Evolutionary conservation across 1,140 invertebrate genomes (phyloP).

Genomic region (Periplaneta americana): DNA sequence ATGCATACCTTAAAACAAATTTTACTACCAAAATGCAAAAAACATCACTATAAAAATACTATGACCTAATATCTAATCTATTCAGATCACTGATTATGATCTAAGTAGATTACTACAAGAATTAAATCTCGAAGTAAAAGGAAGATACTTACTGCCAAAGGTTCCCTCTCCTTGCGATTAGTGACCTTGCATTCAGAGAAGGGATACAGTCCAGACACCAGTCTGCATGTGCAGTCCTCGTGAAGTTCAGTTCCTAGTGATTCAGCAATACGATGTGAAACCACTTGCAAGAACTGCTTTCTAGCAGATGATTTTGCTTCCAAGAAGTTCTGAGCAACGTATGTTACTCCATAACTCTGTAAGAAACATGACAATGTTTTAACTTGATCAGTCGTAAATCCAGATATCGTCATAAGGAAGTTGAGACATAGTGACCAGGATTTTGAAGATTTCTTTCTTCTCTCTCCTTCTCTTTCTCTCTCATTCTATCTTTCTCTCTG

Average conservation of each 20-base stretch:
- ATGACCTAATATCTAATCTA: too few species aligned
- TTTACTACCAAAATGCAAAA: too few species aligned
- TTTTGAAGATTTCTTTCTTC: too few species aligned
- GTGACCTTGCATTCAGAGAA: constrained; percentile 39
- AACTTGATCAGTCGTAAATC: too few species aligned
- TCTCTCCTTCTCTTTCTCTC: too few species aligned
- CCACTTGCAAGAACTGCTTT: constrained; percentile 49
- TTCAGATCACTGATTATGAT: too few species aligned
- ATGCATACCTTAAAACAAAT: too few species aligned
- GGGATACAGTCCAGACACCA: constrained; percentile 31
- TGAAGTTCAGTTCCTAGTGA: constrained; percentile 38
- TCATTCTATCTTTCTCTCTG: too few species aligned
- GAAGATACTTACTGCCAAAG: background rate
- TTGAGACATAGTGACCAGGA: too few species aligned
- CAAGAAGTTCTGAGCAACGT: constrained; percentile 47
- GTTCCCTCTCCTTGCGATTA: constrained; percentile 33
- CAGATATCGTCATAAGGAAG: too few species aligned
- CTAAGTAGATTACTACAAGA: background rate
- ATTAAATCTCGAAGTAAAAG: background rate
- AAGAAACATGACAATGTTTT: background rate
- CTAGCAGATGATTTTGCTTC: constrained; percentile 41
- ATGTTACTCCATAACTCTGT: constrained; percentile 46
- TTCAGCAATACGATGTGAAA: constrained; percentile 41
- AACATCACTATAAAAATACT: too few species aligned
- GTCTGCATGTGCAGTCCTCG: constrained; percentile 46